A percentile compares a stretch with the other conserved stretches of the same genome.
Evolutionary conservation across 2,888 invertebrate genomes (phyloP).

Genomic region (Philereme transversata): DNA sequence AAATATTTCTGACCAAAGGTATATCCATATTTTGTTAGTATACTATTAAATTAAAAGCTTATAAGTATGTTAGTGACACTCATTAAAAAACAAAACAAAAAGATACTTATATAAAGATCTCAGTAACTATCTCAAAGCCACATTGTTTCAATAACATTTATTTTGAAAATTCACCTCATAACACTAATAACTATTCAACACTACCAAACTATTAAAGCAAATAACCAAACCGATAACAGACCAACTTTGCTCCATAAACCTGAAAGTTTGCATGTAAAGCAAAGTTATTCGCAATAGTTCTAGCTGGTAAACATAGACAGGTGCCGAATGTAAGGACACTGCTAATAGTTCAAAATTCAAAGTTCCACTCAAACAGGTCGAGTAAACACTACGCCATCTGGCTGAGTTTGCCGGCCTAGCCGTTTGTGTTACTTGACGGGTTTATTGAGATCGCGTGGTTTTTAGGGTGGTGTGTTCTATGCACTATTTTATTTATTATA

Average conservation of each 20-base stretch:
- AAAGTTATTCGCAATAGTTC: slow-evolving; percentile 42
- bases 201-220: background rate
- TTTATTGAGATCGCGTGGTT: slow-evolving; percentile 40
- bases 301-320: slow-evolving; percentile 67
- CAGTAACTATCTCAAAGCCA: too few species aligned
- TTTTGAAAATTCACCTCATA: too few species aligned
- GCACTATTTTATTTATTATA: slow-evolving; percentile 1
- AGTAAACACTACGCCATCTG: slow-evolving; percentile 83
- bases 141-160: too few species aligned
- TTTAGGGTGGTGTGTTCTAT: background rate
- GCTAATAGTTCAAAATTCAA: slow-evolving; percentile 81
- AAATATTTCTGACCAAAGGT: too few species aligned
- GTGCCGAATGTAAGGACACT: slow-evolving; percentile 59
- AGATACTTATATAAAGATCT: too few species aligned
- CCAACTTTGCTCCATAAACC: slow-evolving; percentile 23
- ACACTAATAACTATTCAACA: too few species aligned
- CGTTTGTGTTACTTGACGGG: slow-evolving; percentile 46
- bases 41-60: too few species aligned
- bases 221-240: slow-evolving; percentile 23
- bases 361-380: slow-evolving; percentile 73
- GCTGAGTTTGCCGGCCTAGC: slow-evolving; percentile 60
- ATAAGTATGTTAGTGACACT: too few species aligned
- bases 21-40: too few species aligned
- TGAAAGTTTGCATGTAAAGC: slow-evolving; percentile 27
- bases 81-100: too few species aligned